These are phyloP conservation scores for Zapus hudsonius DNA, from an alignment of 2,113 vertebrate genomes.

Conservation along the genomic window DNA sequence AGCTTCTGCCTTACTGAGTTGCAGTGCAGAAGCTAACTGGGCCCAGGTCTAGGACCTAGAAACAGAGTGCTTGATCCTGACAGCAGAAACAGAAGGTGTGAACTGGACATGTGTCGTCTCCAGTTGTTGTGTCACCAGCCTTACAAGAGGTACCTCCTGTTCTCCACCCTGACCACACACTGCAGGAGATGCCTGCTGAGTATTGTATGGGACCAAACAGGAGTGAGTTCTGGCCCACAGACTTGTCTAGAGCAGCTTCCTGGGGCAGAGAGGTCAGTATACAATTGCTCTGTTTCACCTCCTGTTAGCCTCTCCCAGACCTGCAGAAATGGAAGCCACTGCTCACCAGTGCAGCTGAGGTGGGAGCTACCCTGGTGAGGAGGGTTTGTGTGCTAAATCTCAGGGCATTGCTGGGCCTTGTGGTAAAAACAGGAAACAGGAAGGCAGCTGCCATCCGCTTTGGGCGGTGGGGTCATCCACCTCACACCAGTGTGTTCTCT, in stretches of 20 bases:
- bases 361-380: background rate
- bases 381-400: background rate
- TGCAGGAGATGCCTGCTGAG: background rate
- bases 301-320: background rate
- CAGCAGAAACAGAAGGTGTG: background rate
- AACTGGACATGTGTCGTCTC: background rate
- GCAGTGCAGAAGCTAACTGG: background rate
- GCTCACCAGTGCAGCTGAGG: background rate
- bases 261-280: background rate
- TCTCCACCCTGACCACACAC: background rate
- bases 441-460: background rate
- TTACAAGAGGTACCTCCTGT: background rate
- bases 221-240: background rate
- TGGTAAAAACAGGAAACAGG: conserved; percentile 39
- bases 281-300: background rate
- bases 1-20: background rate
- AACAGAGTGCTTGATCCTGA: background rate
- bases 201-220: no score
- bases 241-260: background rate
- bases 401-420: background rate
- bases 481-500: background rate
- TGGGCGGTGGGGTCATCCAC: background rate
- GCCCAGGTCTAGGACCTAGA: background rate
- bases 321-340: background rate
- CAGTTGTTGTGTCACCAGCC: background rate